Evolutionary conservation across 2,888 invertebrate species (phyloP).

Genomic region (Drosophila imparisetae): DNA sequence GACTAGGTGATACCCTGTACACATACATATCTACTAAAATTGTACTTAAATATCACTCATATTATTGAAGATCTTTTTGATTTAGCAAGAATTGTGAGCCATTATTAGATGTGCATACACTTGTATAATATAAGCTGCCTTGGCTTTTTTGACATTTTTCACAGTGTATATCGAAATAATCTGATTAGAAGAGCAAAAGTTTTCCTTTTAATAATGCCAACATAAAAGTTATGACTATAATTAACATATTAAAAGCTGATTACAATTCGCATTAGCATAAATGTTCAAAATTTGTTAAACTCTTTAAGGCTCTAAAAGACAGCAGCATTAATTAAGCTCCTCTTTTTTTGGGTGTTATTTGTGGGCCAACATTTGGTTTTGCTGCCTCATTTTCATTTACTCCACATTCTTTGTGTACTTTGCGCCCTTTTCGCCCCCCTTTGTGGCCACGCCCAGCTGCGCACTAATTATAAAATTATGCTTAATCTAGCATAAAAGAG

Average conservation of each 20-base stretch:
- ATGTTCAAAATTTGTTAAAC: not conserved
- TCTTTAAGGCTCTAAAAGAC: slow-evolving; percentile 19
- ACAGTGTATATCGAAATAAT: not conserved
- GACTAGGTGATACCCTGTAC: not conserved
- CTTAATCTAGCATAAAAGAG: slow-evolving; percentile 69
- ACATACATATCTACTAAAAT: not conserved
- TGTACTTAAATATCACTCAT: not conserved
- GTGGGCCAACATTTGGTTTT: slow-evolving; percentile 18
- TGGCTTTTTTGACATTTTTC: not conserved
- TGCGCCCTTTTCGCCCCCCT: not conserved
- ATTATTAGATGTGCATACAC: not conserved
- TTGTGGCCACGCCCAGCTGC: slow-evolving; percentile 33
- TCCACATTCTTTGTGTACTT: slow-evolving; percentile 9
- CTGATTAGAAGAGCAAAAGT: not conserved
- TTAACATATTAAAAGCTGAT: slow-evolving; percentile 12
- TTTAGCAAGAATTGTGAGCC: not conserved
- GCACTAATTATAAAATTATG: slow-evolving; percentile 70
- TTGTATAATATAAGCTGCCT: not conserved
- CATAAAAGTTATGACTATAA: not conserved
- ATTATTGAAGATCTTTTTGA: not conserved
- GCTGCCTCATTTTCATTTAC: slow-evolving; percentile 27
- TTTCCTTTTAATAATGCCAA: not conserved
- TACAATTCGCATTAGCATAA: slow-evolving; percentile 21
- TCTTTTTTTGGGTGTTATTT: not conserved
- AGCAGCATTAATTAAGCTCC: slow-evolving; percentile 27